These are phyloP conservation scores for Piaya cayana DNA, from an alignment of 2,113 vertebrate genomes.

Conservation along the genomic window DNA sequence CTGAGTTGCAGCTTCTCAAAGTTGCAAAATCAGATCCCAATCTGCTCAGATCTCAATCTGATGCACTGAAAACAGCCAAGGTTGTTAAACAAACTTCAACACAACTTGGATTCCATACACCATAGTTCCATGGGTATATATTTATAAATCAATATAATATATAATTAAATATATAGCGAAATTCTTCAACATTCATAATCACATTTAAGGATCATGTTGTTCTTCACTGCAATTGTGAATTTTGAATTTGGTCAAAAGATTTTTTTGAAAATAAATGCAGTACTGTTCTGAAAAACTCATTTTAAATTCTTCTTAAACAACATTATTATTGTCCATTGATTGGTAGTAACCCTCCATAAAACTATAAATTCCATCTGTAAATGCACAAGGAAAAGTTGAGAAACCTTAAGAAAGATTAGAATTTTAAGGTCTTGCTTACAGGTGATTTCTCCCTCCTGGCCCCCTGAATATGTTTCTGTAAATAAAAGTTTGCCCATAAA, in stretches of 20 bases:
- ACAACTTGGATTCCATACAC: too few species aligned
- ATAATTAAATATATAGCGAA: too few species aligned
- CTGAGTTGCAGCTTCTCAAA: too few species aligned
- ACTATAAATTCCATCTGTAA: background rate
- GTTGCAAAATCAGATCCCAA: too few species aligned
- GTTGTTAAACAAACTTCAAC: too few species aligned
- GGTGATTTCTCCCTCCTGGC: too few species aligned
- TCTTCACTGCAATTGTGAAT: background rate
- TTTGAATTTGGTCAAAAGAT: background rate
- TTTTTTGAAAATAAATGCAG: background rate
- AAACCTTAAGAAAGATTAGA: background rate
- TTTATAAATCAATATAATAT: background rate
- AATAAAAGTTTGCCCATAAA: background rate
- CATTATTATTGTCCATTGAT: background rate
- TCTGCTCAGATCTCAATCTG: too few species aligned
- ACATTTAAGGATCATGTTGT: background rate
- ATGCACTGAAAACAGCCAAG: too few species aligned
- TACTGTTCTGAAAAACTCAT: background rate
- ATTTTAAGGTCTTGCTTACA: background rate
- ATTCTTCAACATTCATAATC: background rate
- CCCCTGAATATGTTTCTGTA: background rate
- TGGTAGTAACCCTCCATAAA: background rate
- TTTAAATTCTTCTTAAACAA: background rate
- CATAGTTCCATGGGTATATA: too few species aligned
- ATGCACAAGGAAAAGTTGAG: background rate